Evolutionary conservation across 2,797 vertebrate genomes (phyloP), one percentile per base, ranked within the genome.

Genomic region (Ptychobarbus kaznakovi): DNA sequence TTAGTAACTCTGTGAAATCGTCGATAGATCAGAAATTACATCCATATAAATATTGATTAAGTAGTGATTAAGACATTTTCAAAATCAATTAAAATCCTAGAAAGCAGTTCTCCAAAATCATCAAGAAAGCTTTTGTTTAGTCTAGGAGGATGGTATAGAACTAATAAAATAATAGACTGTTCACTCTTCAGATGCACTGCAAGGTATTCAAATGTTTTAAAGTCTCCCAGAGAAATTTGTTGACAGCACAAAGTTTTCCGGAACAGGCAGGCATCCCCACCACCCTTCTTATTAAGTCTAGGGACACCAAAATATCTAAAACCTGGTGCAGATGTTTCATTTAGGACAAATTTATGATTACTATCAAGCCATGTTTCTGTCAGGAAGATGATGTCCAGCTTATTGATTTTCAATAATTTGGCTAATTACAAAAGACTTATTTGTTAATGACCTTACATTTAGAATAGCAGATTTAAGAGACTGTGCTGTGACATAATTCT

Each of bases 81-180:
- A 10, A 58, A 58, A 58, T 58, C 22, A 11, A 13, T 22, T 9
- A 49, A 49, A 49, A 49, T 63, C 61, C 61, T 63, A 12, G 11
- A 28, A 13, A 63, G 25, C 61, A 49, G 12, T 49, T 49, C 13
- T 49, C 46, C 15, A 49, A 49, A 49, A 49, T 15, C 13, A 49
- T 49, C 46, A 16, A 49, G 13, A 16, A 49, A 49, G 13, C 46
- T 13, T 49, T 49, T 49, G 46, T 49, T 49, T 1, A 15, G 3
- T 68, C 46, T 56, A 63, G 58, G 78, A 63, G 85, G 63, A 80
- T 82, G 51, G 28, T 32, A 40, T 15, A 61, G 16, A 82, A 61
- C 40, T 66, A 78, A 76, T 68, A 83, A 44, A 56, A 86, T 51
- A 78, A 78, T 20, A 86, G 79, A 46, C 51, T 56, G 42, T 46